Conservation (phyloP, 2,888 invertebrate genomes). For the Drosophila prostipennis region DNA sequence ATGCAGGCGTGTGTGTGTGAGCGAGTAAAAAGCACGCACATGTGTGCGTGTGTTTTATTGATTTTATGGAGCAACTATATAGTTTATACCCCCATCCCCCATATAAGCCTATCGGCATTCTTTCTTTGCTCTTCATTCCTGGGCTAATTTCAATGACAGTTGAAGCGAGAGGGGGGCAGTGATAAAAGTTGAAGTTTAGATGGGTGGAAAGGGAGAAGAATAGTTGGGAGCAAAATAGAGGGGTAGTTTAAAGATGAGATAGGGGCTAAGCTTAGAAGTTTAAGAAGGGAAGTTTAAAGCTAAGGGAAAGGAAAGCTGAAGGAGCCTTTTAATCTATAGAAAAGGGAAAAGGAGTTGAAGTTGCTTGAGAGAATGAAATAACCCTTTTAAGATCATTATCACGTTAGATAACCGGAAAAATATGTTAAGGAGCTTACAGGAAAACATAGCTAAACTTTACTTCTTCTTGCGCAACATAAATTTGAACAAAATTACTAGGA, state of each 20-base stretch:
- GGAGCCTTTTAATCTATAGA: background rate
- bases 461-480: no score
- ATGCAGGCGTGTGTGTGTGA: slow-evolving; percentile 1
- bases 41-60: slow-evolving; percentile 64
- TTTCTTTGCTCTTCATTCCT: slow-evolving; percentile 17
- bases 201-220: background rate
- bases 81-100: slow-evolving; percentile 14
- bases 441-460: no score
- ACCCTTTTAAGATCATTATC: background rate
- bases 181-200: slow-evolving; percentile 2
- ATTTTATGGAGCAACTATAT: slow-evolving; percentile 58
- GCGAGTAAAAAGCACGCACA: slow-evolving; percentile 15
- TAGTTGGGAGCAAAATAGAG: background rate
- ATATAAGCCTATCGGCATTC: slow-evolving; percentile 5
- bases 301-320: background rate
- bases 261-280: background rate
- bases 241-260: background rate
- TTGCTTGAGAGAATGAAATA: background rate
- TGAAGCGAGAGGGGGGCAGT: slow-evolving; percentile 8
- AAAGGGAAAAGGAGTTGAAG: background rate
- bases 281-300: background rate
- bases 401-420: no score
- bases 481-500: no score
- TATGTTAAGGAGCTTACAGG: no score
- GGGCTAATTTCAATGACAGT: slow-evolving; percentile 44